Base-by-base conservation (phyloP, 2,888 invertebrate genomes). In the Pelosia muscerda region DNA sequence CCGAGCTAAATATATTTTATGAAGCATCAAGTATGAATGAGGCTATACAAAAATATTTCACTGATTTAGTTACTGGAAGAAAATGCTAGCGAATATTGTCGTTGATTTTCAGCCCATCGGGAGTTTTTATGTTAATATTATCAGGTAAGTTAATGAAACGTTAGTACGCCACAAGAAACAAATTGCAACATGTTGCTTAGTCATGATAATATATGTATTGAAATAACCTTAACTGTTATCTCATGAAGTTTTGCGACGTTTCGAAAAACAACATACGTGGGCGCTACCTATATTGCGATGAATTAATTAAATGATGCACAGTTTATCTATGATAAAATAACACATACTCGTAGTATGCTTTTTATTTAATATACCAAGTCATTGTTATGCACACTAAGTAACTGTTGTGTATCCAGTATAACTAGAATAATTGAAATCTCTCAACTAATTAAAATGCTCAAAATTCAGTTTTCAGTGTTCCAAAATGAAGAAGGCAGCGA, bases 171-270 rank as follows among this genome's bases (percentile, higher is more conserved):
- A 58, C 59, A 34, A 10, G 11, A 11, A 38, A n/a, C 62, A 64
- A 67, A 66, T 60, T 26, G 11, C 28, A 26, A 23, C 6, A 22
- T 10, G n/a, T 28, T 54, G 25, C 31, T 53, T 67, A 64, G 38
- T 72, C 66, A 67, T 70, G 59, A 63, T 71, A n/a, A n/a, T n/a
- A n/a, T n/a, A n/a, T n/a, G n/a, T n/a, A 63, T 65, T 59, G 66
- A 70, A 73, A 69, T 68, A 65, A 60, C 58, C 60, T 26, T 53
- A 28, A 38, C 54, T 61, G 9, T 55, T 53, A 59, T n/a, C n/a
- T n/a, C n/a, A n/a, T 59, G 23, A 66, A 54, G 26, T 61, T 71
- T 64, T 74, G 61, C 68, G 70, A 62, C 56, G 57, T 76, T 72
- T 68, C n/a, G n/a, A 11, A 68, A 73, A 69, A 60, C 54, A 53